Conservation (phyloP, 2,113 vertebrate genomes). For the Miniopterus natalensis region DNA sequence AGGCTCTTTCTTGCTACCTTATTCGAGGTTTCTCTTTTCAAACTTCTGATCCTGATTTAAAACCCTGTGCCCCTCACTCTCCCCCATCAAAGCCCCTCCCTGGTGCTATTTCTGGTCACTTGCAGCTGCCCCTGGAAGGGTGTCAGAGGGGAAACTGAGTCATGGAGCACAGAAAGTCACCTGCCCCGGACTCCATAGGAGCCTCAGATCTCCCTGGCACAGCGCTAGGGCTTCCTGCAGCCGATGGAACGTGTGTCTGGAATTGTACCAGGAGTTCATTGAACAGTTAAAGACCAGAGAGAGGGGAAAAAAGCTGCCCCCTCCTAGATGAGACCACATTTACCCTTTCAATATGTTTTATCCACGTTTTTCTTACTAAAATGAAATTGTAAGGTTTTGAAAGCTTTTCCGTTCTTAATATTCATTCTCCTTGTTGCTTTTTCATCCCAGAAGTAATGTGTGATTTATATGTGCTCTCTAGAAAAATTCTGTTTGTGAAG, state of each 20-base stretch:
- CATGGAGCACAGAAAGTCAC: neutral
- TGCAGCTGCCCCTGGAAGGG: neutral
- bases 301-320: neutral
- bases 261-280: no score
- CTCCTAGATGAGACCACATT: neutral
- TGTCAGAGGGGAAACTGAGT: constrained; percentile 41
- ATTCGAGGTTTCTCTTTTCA: neutral
- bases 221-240: neutral
- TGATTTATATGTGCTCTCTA: neutral
- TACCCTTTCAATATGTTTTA: neutral
- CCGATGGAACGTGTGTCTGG: rapidly evolving
- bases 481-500: neutral
- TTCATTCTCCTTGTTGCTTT: neutral
- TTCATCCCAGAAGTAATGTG: neutral
- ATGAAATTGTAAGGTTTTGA: neutral
- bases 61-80: rapidly evolving
- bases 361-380: neutral
- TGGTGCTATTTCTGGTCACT: constrained; percentile 7
- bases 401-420: neutral
- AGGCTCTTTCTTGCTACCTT: neutral
- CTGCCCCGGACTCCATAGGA: rapidly evolving
- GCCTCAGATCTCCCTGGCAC: rapidly evolving
- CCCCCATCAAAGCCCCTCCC: neutral
- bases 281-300: neutral
- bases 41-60: rapidly evolving